phyloP scores from a whole-genome alignment of 2,113 vertebrate species.

The Arenaria interpres region DNA sequence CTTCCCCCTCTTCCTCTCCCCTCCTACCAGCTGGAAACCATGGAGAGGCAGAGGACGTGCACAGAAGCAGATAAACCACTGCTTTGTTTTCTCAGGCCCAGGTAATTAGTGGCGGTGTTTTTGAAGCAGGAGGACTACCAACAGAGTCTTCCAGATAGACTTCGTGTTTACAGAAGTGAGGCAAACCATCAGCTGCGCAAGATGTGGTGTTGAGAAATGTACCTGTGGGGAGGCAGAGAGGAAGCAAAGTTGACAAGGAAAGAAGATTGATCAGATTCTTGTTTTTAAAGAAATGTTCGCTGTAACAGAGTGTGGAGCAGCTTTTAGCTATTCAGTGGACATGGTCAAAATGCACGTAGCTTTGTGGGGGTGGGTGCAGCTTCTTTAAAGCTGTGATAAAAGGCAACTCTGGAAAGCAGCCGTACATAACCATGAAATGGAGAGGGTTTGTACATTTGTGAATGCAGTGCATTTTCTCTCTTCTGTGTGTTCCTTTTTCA shows the following conservation, averaged over 20 bases:
- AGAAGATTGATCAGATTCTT: background rate
- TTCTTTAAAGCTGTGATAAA: background rate
- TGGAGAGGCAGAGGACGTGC: background rate
- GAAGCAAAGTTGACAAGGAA: background rate
- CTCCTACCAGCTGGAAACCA: background rate
- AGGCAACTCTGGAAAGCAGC: background rate
- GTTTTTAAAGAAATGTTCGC: background rate
- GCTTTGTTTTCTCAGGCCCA: background rate
- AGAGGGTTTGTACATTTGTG: background rate
- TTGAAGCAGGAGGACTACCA: background rate
- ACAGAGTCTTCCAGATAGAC: background rate
- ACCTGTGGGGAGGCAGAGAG: background rate
- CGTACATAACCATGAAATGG: background rate
- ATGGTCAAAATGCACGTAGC: fast-evolving
- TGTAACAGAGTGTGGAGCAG: background rate
- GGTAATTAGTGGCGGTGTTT: background rate
- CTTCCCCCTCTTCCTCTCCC: background rate
- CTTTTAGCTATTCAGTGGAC: background rate
- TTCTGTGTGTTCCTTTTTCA: background rate
- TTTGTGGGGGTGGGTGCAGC: background rate
- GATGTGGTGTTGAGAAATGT: background rate
- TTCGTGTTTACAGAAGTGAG: background rate
- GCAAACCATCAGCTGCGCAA: background rate
- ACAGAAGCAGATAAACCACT: background rate
- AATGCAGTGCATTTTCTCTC: background rate